These are phyloP conservation scores for Papilio glaucus DNA, from an alignment of 1,140 invertebrate genomes.

Conservation along the genomic window DNA sequence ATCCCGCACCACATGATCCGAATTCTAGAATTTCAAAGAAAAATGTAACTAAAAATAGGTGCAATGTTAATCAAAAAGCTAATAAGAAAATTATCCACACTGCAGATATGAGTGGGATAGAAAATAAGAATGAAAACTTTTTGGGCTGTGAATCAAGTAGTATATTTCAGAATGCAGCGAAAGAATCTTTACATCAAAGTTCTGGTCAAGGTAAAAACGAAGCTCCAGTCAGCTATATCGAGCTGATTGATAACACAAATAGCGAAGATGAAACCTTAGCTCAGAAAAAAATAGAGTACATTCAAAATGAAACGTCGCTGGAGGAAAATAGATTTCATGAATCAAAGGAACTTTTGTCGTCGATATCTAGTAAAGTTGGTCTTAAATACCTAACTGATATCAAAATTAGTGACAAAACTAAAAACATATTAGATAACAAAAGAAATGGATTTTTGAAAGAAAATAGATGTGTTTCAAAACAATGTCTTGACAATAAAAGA, in stretches of 20 bases:
- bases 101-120: neutral
- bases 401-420: neutral
- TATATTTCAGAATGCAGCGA: neutral
- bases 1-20: neutral
- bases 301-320: neutral
- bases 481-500: neutral
- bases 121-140: neutral
- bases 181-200: neutral
- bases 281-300: neutral
- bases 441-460: neutral
- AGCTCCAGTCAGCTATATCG: neutral
- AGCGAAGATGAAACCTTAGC: conserved; percentile 2
- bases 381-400: conserved; percentile 1
- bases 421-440: conserved; percentile 1
- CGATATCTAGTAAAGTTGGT: conserved; percentile 20
- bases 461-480: neutral
- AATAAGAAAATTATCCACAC: neutral
- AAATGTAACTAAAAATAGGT: neutral
- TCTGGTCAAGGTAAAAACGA: neutral
- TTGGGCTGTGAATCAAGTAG: neutral
- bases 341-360: conserved; percentile 1
- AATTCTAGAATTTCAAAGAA: conserved; percentile 10
- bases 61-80: neutral
- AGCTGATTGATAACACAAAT: neutral
- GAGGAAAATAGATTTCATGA: conserved; percentile 17